Percentiles rank a stretch among this genome's conserved stretches.
Evolutionary conservation across 2,113 vertebrate genomes (phyloP).

Genomic region (Gnathonemus echidnorhynchus): DNA sequence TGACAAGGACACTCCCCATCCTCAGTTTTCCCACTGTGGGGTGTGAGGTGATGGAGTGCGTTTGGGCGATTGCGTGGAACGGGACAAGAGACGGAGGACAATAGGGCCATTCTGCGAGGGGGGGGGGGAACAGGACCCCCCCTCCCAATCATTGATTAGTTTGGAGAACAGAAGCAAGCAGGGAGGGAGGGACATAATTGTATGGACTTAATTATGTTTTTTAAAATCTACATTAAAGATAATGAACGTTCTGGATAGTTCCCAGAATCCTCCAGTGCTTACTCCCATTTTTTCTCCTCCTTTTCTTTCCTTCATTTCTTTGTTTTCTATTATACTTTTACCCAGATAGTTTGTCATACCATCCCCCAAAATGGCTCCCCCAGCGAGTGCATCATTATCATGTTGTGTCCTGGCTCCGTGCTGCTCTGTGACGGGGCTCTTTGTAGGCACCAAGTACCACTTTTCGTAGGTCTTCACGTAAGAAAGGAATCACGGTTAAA

Average conservation of each 20-base stretch:
- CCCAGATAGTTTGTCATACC: background rate
- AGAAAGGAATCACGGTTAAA: background rate
- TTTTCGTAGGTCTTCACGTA: background rate
- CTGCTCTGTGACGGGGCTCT: background rate
- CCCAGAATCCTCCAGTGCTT: constrained; percentile 53
- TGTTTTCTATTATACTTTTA: background rate
- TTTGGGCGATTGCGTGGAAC: background rate
- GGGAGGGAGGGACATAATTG: constrained; percentile 29
- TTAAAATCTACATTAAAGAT: constrained; percentile 63
- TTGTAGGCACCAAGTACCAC: background rate
- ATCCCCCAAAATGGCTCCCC: background rate
- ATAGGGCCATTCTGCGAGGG: background rate
- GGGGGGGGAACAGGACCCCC: background rate
- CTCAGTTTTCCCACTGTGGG: background rate
- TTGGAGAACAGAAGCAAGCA: constrained; percentile 41
- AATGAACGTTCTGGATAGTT: constrained; percentile 62
- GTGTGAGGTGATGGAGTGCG: background rate
- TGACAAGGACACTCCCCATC: background rate
- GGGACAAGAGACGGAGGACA: background rate
- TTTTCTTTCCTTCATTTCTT: constrained; percentile 9
- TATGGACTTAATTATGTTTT: constrained; percentile 58
- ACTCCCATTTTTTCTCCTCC: constrained; percentile 22
- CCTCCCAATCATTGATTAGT: background rate
- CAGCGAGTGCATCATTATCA: constrained; percentile 32
- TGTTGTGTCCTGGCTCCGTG: constrained; percentile 33